Conservation (phyloP, 2,113 vertebrate genomes). For the Benitochromis conjunctus region DNA sequence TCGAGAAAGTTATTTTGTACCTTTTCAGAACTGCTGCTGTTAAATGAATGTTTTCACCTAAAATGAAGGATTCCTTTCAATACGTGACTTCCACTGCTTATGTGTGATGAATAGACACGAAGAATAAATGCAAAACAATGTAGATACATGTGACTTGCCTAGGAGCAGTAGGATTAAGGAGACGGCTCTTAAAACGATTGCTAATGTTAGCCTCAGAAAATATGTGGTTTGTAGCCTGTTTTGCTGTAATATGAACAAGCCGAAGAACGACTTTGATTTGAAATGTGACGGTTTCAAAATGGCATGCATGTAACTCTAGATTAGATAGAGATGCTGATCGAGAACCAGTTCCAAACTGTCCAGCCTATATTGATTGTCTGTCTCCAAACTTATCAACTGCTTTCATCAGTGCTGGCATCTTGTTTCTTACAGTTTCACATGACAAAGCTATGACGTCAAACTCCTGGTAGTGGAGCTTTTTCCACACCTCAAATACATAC, state of each 20-base stretch:
- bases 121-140: not conserved
- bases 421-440: not conserved
- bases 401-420: not conserved
- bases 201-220: not conserved
- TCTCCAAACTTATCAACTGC: not conserved
- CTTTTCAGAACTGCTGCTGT: not conserved
- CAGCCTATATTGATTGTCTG: not conserved
- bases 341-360: not conserved
- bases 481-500: not conserved
- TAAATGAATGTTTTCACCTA: not conserved
- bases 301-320: not conserved
- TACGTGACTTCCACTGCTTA: not conserved
- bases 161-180: not conserved
- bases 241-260: not conserved
- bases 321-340: not conserved
- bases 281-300: not conserved
- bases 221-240: not conserved
- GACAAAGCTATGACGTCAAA: not conserved
- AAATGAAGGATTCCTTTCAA: not conserved
- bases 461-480: not conserved
- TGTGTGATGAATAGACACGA: not conserved
- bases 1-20: not conserved
- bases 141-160: not conserved
- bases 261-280: not conserved
- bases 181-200: not conserved